Percentiles rank a stretch among this genome's conserved stretches.
Conservation (phyloP, 2,797 vertebrate genomes). For the Epinephelus coioides region DNA sequence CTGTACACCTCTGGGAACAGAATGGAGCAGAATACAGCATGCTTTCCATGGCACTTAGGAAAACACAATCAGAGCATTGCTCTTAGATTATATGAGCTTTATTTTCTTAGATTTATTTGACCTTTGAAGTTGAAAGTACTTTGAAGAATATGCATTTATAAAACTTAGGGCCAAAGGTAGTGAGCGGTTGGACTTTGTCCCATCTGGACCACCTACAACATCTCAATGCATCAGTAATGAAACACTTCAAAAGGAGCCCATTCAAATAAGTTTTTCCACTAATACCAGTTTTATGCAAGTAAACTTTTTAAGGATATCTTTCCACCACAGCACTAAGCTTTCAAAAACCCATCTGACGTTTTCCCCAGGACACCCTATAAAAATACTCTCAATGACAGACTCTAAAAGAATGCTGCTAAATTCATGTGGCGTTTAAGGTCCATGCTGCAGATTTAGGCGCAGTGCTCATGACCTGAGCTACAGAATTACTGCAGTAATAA, state of each 20-base stretch:
- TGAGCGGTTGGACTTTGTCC: neutral
- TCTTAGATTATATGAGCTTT: slow-evolving; percentile 1
- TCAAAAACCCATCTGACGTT: neutral
- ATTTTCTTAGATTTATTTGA: neutral
- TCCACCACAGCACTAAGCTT: neutral
- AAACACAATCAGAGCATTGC: slow-evolving; percentile 13
- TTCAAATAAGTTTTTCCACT: neutral
- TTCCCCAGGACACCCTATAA: slow-evolving; percentile 11
- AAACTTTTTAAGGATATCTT: neutral
- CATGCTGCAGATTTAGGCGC: slow-evolving; percentile 27
- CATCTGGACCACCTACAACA: slow-evolving; percentile 6
- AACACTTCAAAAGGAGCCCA: neutral
- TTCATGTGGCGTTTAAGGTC: slow-evolving; percentile 30
- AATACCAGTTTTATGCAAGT: neutral
- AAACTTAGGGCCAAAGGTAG: neutral
- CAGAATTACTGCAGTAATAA: slow-evolving; percentile 67
- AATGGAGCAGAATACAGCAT: slow-evolving; percentile 14
- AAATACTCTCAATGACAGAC: slow-evolving; percentile 28
- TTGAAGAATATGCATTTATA: slow-evolving; percentile 4
- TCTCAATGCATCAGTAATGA: slow-evolving; percentile 6
- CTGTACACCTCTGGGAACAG: slow-evolving; percentile 32
- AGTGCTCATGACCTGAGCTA: slow-evolving; percentile 27
- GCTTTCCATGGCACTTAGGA: slow-evolving; percentile 43
- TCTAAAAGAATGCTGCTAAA: slow-evolving; percentile 24
- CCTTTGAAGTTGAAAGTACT: neutral